Evolutionary conservation across 2,797 vertebrate species (phyloP), one percentile per base, ranked within the genome.

Genomic region (Propithecus perrieri): DNA sequence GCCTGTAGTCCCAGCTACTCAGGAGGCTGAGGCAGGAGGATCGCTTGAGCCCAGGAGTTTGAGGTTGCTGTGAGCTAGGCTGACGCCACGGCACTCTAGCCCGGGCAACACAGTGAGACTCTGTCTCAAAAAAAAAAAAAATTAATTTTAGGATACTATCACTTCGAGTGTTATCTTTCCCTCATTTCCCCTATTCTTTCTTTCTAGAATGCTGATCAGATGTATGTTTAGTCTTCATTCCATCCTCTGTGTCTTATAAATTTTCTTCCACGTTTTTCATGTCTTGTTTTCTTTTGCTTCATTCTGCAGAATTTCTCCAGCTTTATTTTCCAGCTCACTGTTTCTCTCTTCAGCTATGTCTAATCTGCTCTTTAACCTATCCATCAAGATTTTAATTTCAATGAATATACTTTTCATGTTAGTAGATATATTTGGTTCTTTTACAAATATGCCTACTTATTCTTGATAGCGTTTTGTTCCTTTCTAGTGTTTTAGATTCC

Each of bases 321-420:
- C 14, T 87, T 79, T 85, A 67, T 65, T 84, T 94, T 84, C 84
- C 59, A 78, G 38, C 17, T 93, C 2, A 43, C 20, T 20, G 5
- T 80, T 85, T 85, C 57, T 97, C 75, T 94, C 78, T 96, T 95
- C 48, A 78, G 18, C 65, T n/a, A 4, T 22, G 24, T 71, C 83
- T 92, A 48, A 85, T 53, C 35, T 87, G 33, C 28, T 71, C 67
- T 61, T n/a, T 43, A 48, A 46, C 8, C 7, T 85, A 55, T n/a
- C 10, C 24, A 46, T 24, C 7, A 61, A 65, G 79, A 11, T 72
- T 55, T 61, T 83, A 17, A 46, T 55, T 41, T 85, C 74, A 38
- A n/a, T 22, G 48, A 81, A 43, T 41, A 24, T 11, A 48, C 59
- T 85, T 85, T 80, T 76, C 35, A 57, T 33, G 59, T 84, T 12